A percentile compares a stretch with the other conserved stretches of the same genome.
Conservation (phyloP, 2,797 vertebrate species). For the Hoplostethus mediterraneus region DNA sequence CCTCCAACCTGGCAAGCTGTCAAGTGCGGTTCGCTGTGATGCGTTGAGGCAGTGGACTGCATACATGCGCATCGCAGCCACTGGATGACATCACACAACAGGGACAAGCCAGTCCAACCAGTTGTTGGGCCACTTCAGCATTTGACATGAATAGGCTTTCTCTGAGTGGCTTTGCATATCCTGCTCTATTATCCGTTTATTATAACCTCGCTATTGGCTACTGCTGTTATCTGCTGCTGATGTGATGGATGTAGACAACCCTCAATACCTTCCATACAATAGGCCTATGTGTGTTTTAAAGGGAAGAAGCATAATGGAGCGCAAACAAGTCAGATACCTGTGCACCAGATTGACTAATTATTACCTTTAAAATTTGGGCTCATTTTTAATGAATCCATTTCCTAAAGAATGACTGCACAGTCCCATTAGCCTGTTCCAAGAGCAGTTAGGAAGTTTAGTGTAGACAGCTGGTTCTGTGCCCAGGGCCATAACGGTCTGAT, state of each 20-base stretch:
- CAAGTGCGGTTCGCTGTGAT: slow-evolving; percentile 83
- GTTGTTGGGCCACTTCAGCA: slow-evolving; percentile 60
- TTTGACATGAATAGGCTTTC: slow-evolving; percentile 56
- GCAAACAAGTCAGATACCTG: slow-evolving; percentile 1
- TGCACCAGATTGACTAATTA: background rate
- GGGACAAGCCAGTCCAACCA: slow-evolving; percentile 77
- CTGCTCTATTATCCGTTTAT: slow-evolving; percentile 57
- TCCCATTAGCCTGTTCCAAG: no score
- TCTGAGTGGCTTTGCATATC: slow-evolving; percentile 66
- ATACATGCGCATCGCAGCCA: slow-evolving; percentile 80
- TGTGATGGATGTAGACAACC: slow-evolving; percentile 11
- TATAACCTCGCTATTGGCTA: slow-evolving; percentile 33
- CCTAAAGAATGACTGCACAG: no score
- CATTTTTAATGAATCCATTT: no score
- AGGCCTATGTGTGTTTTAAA: slow-evolving; percentile 3
- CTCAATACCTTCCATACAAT: no score
- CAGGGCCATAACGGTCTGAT: no score
- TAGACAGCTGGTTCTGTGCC: no score
- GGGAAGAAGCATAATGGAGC: background rate
- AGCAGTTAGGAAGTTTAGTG: no score
- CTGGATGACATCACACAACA: slow-evolving; percentile 88
- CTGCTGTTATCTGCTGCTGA: slow-evolving; percentile 48
- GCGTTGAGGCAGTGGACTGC: slow-evolving; percentile 81
- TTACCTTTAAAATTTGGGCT: background rate
- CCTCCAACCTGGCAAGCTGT: slow-evolving; percentile 87